Evolutionary conservation across 2,113 vertebrate species (phyloP), one percentile per base, ranked within the genome.

Genomic region (Eolophus roseicapilla): DNA sequence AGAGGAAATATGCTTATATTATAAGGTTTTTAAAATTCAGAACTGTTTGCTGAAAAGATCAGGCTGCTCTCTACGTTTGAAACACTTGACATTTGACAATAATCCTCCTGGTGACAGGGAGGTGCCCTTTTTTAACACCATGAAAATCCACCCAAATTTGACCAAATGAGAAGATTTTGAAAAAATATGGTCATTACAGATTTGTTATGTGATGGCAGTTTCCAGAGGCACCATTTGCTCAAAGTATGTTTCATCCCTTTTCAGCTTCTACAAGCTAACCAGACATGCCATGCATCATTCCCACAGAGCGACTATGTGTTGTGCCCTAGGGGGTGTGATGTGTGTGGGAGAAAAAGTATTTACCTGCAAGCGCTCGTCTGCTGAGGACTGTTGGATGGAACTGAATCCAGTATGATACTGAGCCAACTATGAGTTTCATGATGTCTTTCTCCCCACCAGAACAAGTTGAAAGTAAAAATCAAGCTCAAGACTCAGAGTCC

Each of bases 141-240:
- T 13, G 19, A 91, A 95, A 91, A 92, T 65, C 21, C 27, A 76
- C 28, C 8, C 65, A 89, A 52, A 70, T 82, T n/a, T 79, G 60
- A 64, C 43, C 39, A 87, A 93, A 73, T 4, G 5, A 52, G 35
- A 87, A 74, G 73, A 87, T 73, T 96, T 86, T 81, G 57, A 79
- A 85, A 89, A 59, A 74, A 21, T 52, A 37, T 37, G 28, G 35
- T 85, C 74, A 85, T 49, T 57, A 47, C 31, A 82, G 35, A 44
- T 57, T 65, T 92, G 47, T 82, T 91, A 53, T 39, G 31, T 0
- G 11, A 53, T 85, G 74, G 17, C 70, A 49, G 57, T 73, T 82
- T 69, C 35, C 52, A 87, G 71, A 87, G 74, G 89, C 84, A 69
- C 94, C 91, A 95, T 96, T 93, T 96, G 96, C 47, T 91, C 53